phyloP scores from a whole-genome alignment of 2,797 vertebrate species.

The Acanthurus tractus region DNA sequence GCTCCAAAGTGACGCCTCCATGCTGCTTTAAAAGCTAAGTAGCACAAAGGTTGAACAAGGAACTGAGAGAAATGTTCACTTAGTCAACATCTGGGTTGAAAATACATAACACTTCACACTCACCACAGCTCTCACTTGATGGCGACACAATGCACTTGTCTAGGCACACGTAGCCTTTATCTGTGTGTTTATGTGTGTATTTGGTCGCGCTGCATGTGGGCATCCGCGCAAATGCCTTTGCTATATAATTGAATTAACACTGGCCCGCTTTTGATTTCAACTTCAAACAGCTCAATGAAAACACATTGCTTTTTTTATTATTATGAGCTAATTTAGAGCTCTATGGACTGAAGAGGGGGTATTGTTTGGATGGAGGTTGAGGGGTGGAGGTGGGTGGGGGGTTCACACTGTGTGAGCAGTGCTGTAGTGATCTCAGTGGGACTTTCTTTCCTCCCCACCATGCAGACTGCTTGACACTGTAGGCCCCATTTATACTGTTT shows the following conservation, averaged over 20 bases:
- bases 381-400: not conserved
- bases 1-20: conserved; percentile 56
- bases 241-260: conserved; percentile 53
- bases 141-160: conserved; percentile 36
- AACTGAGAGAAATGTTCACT: conserved; percentile 68
- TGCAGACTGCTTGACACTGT: conserved; percentile 38
- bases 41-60: conserved; percentile 58
- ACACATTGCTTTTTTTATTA: conserved; percentile 24
- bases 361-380: not conserved
- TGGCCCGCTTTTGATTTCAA: conserved; percentile 27
- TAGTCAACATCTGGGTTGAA: conserved; percentile 42
- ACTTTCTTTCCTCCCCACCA: conserved; percentile 26
- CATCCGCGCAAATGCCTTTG: conserved; percentile 31
- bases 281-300: conserved; percentile 45
- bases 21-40: conserved; percentile 61
- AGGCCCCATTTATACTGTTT: conserved; percentile 52
- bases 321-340: conserved; percentile 27
- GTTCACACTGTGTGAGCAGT: conserved; percentile 56
- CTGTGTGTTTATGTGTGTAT: conserved; percentile 20
- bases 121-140: conserved; percentile 29
- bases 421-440: conserved; percentile 59
- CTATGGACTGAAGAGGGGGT: not conserved
- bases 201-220: conserved; percentile 32
- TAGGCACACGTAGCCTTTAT: conserved; percentile 1
- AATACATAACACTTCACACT: conserved; percentile 15